phyloP scores from a whole-genome alignment of 1,140 invertebrate genomes.

The Temnothorax longispinosus region DNA sequence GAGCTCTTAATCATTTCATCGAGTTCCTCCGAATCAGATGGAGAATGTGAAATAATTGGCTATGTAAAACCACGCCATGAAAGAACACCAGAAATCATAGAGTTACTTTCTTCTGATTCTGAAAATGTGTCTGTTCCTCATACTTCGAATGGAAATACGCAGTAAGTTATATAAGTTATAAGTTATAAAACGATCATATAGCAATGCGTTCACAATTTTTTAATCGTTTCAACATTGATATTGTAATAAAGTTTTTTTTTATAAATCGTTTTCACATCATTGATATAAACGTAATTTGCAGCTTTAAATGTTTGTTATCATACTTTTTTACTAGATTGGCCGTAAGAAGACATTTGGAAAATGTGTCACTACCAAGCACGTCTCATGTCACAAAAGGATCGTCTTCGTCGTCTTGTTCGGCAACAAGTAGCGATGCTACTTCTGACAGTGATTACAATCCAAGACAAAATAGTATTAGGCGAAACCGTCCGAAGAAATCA shows the following conservation, averaged over 20 bases:
- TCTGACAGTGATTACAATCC: constrained; percentile 74
- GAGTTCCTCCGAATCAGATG: constrained; percentile 72
- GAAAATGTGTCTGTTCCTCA: constrained; percentile 60
- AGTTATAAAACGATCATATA: neutral
- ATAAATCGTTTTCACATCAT: neutral
- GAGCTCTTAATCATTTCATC: constrained; percentile 77
- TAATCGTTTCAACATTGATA: neutral
- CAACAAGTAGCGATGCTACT: constrained; percentile 53
- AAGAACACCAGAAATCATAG: constrained; percentile 86
- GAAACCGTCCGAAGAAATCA: constrained; percentile 59
- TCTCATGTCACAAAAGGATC: constrained; percentile 44
- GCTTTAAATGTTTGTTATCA: neutral
- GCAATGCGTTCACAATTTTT: neutral
- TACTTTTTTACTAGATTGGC: constrained; percentile 32
- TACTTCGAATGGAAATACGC: constrained; percentile 41
- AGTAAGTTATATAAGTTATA: constrained; percentile 66
- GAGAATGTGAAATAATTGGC: constrained; percentile 83
- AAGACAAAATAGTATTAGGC: constrained; percentile 22
- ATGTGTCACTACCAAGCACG: constrained; percentile 57
- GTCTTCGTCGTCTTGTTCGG: constrained; percentile 5
- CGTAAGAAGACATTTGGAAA: neutral
- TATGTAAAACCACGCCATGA: constrained; percentile 86
- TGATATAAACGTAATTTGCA: neutral
- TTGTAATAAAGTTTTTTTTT: neutral
- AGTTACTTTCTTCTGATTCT: constrained; percentile 83